A percentile compares a stretch with the other conserved stretches of the same genome.
phyloP scores from a whole-genome alignment of 37 sponge, comb jelly and placozoan species.

The Amphimedon queenslandica region DNA sequence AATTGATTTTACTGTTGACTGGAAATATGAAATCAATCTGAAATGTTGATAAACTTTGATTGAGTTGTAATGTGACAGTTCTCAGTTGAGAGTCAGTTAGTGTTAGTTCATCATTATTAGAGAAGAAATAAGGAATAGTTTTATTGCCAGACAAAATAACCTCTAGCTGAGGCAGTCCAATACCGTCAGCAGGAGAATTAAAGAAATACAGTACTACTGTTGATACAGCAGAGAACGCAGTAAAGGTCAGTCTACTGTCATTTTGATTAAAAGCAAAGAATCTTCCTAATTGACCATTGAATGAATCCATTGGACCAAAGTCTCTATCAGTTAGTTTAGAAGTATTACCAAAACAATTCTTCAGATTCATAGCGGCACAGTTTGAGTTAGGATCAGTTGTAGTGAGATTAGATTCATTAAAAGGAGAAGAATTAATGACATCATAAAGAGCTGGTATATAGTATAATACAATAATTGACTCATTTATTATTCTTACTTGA shows the following conservation, averaged over 20 bases:
- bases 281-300: neutral
- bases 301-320: neutral
- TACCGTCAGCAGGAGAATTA: conserved; percentile 19
- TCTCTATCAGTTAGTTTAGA: neutral
- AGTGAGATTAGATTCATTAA: neutral
- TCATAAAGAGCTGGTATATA: too few relatives aligned
- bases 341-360: neutral
- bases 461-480: too few relatives aligned
- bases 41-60: neutral
- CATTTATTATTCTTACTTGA: too few relatives aligned
- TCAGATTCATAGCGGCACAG: neutral
- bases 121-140: conserved; percentile 5
- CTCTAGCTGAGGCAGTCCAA: conserved; percentile 25
- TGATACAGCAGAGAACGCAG: neutral
- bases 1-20: conserved; percentile 11
- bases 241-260: neutral
- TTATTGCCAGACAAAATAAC: neutral
- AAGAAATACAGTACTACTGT: conserved; percentile 25
- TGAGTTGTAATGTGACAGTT: conserved; percentile 4
- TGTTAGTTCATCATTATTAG: conserved; percentile 13
- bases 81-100: conserved; percentile 4
- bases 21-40: neutral
- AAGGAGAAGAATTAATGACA: neutral
- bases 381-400: neutral
- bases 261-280: conserved; percentile 29